Evolutionary conservation across 2,797 vertebrate species (phyloP), one percentile per base, ranked within the genome.

Genomic region (Pangasius macronema): DNA sequence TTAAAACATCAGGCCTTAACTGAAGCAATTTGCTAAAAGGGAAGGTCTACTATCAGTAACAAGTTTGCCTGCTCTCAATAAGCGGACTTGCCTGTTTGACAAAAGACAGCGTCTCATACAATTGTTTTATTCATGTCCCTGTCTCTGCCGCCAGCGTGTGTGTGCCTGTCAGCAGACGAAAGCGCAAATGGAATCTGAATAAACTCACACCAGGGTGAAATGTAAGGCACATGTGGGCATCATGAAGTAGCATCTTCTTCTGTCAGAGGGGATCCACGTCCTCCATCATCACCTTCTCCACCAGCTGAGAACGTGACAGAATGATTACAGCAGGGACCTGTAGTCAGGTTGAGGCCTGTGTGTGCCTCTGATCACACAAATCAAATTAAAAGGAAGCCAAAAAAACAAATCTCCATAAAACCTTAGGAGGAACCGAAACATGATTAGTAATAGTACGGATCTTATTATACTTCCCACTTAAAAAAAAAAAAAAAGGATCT

Each of bases 111-210:
- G 76, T 93, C 91, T 93, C 92, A 93, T 94, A 90, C 88, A 90
- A 92, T 95, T 95, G 94, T 95, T 95, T 96, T 95, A 96, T 96
- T 96, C 94, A 96, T 95, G 93, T 91, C 91, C 92, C 93, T 93
- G 93, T 94, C 94, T 94, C 90, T 87, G 86, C 91, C 92, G 91
- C 92, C 57, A 72, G 86, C 80, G 46, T 72, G 73, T 83, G 70
- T 79, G 70, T 53, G 86, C 49, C 83, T 89, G 88, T 90, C 88
- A 89, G 90, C 11, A 10, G 72, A 68, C 30, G 79, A 90, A 87
- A 79, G 51, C 11, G 57, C 86, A 57, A 85, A 83, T 73, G 68
- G 49, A 88, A 85, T 82, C 84, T 59, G 79, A 88, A 82, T 65
- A 68, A 82, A 85, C 16, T 65, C 83, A 57, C 65, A 61, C 39